phyloP scores from a whole-genome alignment of 2,888 invertebrate species.

The Mechanitis messenoides region DNA sequence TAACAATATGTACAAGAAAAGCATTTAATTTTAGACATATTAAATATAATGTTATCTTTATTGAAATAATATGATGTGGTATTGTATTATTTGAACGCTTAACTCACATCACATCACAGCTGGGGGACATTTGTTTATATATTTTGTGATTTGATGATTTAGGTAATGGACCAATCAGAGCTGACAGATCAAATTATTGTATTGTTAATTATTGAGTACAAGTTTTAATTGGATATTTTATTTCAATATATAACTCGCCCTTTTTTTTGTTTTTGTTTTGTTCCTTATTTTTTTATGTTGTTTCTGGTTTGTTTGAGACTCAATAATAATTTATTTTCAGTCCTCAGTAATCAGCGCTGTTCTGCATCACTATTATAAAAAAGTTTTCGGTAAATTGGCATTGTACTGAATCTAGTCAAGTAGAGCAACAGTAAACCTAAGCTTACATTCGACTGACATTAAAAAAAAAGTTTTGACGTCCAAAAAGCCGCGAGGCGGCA shows the following conservation, averaged over 20 bases:
- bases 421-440: conserved; percentile 44
- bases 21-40: conserved; percentile 76
- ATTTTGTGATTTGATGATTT: conserved; percentile 32
- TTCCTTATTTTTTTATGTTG: conserved; percentile 69
- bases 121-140: conserved; percentile 46
- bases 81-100: conserved; percentile 46
- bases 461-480: conserved; percentile 53
- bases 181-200: conserved; percentile 75
- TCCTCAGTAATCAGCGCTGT: conserved; percentile 63
- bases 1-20: conserved; percentile 69
- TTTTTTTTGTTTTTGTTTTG: conserved; percentile 70
- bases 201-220: conserved; percentile 77
- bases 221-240: conserved; percentile 72
- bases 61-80: too few species aligned
- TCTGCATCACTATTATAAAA: conserved; percentile 39
- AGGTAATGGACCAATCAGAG: conserved; percentile 69
- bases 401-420: conserved; percentile 75
- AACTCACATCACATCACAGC: conserved; percentile 62
- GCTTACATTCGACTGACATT: conserved; percentile 69
- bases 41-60: conserved; percentile 70
- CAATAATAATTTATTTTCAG: conserved; percentile 53
- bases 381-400: conserved; percentile 23
- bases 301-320: conserved; percentile 42
- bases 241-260: conserved; percentile 72
- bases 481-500: conserved; percentile 71